Evolutionary conservation across 2,888 invertebrate species (phyloP), one percentile per base, ranked within the genome.

Genomic region (Drosophila greeni): DNA sequence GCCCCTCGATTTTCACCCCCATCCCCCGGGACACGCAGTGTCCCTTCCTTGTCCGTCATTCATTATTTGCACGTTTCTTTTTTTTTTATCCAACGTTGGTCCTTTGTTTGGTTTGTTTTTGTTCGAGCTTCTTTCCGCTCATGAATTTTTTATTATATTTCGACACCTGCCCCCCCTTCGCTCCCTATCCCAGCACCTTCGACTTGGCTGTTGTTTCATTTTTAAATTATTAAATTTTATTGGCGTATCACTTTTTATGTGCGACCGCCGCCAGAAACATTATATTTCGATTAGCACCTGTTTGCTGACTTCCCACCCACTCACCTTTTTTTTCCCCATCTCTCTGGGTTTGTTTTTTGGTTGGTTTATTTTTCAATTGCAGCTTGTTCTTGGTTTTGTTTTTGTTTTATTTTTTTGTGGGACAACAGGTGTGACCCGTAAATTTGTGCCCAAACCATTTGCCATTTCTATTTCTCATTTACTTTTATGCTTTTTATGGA

Each of bases 281-380:
- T 85, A 85, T 85, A 77, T 84, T 85, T 85, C 85, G 85, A 82
- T 85, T 84, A 84, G 82, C 84, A 84, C 84, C 85, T 84, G 84
- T 85, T 85, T 85, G 78, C 66, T 66, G 56, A 56, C 55, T 16
- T 54, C 37, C 36, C 42, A 58, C 60, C 37, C 59, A 52, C 65
- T 26, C 42, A 42, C 54, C 74, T 33, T 70, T 34, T 65, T 70
- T 48, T 31, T 20, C 5, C 18, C 20, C 8, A 56, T 65, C 61
- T 58, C 49, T 56, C 61, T 42, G n/a, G 24, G 3, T n/a, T 31
- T 11, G 3, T 34, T 26, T 45, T 43, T 42, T 43, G 16, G 33
- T 39, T 39, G 45, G 43, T 33, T 60, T 53, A 29, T 36, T 56
- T 59, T 72, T 71, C 40, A 53, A 71, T 72, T 77, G 59, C 52